These are phyloP conservation scores for Marcusenius ussheri DNA, from an alignment of 2,113 vertebrate genomes.

Conservation along the genomic window DNA sequence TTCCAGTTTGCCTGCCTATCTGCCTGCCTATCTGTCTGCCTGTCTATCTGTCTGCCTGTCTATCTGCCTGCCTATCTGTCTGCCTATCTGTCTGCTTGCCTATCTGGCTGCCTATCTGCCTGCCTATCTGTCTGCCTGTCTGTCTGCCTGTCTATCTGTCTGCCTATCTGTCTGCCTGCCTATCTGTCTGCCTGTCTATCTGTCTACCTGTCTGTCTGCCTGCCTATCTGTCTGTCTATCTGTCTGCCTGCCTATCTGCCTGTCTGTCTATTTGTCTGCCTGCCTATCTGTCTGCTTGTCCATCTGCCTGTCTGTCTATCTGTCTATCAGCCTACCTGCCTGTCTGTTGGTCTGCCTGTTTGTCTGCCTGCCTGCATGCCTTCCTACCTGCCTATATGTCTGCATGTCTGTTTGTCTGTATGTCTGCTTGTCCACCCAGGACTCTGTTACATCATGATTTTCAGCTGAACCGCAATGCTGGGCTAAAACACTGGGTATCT, in stretches of 20 bases:
- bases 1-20: background rate
- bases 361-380: background rate
- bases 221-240: background rate
- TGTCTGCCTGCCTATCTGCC: background rate
- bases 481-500: background rate
- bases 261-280: background rate
- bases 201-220: no score
- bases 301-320: background rate
- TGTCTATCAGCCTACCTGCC: no score
- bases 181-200: no score
- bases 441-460: background rate
- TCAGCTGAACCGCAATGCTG: background rate
- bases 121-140: background rate
- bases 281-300: background rate
- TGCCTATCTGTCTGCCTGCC: no score
- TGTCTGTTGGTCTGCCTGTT: no score
- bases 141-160: accelerated
- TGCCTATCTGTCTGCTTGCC: background rate
- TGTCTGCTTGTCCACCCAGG: background rate
- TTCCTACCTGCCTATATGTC: background rate
- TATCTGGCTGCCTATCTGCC: background rate
- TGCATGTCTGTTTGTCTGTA: background rate
- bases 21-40: background rate
- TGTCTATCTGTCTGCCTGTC: background rate
- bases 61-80: accelerated